A percentile compares a stretch with the other conserved stretches of the same genome.
phyloP scores from a whole-genome alignment of 2,888 invertebrate species.

The Callyntrura guangdongensis region DNA sequence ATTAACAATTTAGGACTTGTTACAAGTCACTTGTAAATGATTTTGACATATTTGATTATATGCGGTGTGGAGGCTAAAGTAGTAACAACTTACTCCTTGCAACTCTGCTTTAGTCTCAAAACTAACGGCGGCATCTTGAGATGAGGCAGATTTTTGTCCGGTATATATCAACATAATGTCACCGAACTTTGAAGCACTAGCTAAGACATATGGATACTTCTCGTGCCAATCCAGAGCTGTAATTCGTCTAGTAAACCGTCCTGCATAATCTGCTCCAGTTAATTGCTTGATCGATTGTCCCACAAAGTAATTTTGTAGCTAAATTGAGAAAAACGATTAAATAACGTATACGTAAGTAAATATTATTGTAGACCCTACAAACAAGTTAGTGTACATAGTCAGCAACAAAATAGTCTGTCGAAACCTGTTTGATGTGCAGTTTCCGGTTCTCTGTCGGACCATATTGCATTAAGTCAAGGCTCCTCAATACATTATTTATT shows the following conservation, averaged over 20 bases:
- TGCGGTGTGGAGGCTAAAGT: too few species aligned
- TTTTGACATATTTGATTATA: not conserved
- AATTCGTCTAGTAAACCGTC: constrained; percentile 66
- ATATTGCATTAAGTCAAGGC: too few species aligned
- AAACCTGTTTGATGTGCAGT: too few species aligned
- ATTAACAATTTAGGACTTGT: constrained; percentile 7
- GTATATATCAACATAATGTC: constrained; percentile 74
- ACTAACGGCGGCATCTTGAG: not conserved
- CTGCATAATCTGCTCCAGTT: constrained; percentile 20
- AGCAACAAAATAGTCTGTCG: too few species aligned
- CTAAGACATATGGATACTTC: constrained; percentile 72
- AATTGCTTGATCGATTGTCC: constrained; percentile 55
- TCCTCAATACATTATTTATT: too few species aligned
- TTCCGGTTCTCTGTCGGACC: too few species aligned
- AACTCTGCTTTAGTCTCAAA: constrained; percentile 57
- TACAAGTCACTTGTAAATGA: too few species aligned
- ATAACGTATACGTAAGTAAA: too few species aligned
- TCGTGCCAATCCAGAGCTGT: constrained; percentile 81
- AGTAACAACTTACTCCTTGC: constrained; percentile 72
- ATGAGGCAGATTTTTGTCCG: constrained; percentile 17
- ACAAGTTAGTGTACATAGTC: too few species aligned
- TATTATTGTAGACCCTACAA: too few species aligned
- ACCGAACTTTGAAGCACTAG: constrained; percentile 81
- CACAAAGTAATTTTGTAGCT: constrained; percentile 70
- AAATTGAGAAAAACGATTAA: too few species aligned